Base-by-base conservation (phyloP, 1,140 invertebrate genomes). In the Holcopasites calliopsidis region DNA sequence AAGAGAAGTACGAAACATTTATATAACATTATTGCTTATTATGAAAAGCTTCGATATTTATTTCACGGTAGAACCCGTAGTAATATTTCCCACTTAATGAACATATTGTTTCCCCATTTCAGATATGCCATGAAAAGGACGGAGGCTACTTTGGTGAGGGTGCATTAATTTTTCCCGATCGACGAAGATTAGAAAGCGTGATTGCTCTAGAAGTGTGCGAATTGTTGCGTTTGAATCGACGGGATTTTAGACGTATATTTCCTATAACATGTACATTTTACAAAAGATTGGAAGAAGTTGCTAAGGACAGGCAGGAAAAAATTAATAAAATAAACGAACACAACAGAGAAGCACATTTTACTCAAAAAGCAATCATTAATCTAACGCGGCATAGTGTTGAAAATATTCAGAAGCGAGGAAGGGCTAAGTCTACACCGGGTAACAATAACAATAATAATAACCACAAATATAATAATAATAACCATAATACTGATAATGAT, bases 131-230 rank as follows among this genome's bases (percentile, higher is more conserved):
- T 60, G 72, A 93, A 10, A 80, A 91, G 18, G 92, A 92, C 66
- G 92, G 92, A n/a, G 89, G 88, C 18, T 83, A 90, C 73, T 93
- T 93, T 71, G 93, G 93, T 0, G 92, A 92, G 73, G 82, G 86
- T 23, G 86, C 88, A 11, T 57, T 91, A 31, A 58, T 91, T 26
- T 71, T 82, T 54, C 49, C 75, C 0, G 71, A 90, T n/a, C 60
- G 58, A 16, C 80, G 61, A 23, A 71, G 88, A 55, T 23, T 75
- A 66, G 89, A 91, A 42, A 76, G 83, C 0, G 85, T 80, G 7
- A 83, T 90, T 10, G 86, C 88, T 0, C 11, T 88, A 5, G 89
- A 90, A 77, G 68, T 85, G 0, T 89, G 88, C 55, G 88, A 90
- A 68, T 69, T 90, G 13, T 44, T 90, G 28, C 83, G 83, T 8